phyloP scores from a whole-genome alignment of 2,113 vertebrate species.

The Prunella himalayana region DNA sequence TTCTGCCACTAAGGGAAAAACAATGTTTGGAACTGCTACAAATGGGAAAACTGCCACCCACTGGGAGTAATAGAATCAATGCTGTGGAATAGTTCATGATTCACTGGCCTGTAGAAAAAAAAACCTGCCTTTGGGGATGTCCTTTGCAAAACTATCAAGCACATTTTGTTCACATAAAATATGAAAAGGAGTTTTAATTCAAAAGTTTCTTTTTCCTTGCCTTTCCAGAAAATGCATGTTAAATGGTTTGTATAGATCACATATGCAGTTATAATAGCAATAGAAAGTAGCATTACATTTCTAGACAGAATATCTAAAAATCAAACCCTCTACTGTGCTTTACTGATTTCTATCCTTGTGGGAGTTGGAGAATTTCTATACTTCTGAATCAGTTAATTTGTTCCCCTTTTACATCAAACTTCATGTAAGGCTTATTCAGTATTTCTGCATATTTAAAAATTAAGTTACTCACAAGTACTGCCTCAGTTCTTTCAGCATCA shows the following conservation, averaged over 20 bases:
- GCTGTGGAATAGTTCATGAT: slow-evolving; percentile 47
- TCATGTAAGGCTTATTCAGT: not conserved
- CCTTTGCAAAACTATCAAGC: slow-evolving; percentile 1
- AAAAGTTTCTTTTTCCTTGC: not conserved
- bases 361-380: not conserved
- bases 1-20: slow-evolving; percentile 44
- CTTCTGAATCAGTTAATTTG: not conserved
- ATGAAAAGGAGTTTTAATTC: not conserved
- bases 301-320: not conserved
- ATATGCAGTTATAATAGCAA: not conserved
- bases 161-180: not conserved
- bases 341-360: not conserved
- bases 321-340: not conserved
- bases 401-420: not conserved
- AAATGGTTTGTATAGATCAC: not conserved
- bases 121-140: not conserved
- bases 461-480: not conserved
- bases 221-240: not conserved
- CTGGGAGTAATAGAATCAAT: slow-evolving; percentile 14
- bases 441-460: not conserved
- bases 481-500: not conserved
- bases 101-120: not conserved
- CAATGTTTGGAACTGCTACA: slow-evolving; percentile 56
- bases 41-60: slow-evolving; percentile 50
- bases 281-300: not conserved